A percentile compares a stretch with the other conserved stretches of the same genome.
phyloP scores from a whole-genome alignment of 2,113 vertebrate species.

The Ptychochromis oligacanthus region DNA sequence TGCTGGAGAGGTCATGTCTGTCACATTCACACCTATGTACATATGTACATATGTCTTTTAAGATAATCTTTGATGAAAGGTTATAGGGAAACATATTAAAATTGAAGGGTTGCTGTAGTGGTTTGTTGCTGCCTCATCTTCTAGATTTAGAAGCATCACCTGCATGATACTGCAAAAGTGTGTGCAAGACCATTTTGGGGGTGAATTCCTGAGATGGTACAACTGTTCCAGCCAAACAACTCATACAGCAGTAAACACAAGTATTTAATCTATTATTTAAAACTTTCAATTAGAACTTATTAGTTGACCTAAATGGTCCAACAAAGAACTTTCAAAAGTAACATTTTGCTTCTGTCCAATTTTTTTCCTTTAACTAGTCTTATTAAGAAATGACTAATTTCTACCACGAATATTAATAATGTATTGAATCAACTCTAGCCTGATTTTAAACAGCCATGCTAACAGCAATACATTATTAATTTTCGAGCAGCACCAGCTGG shows the following conservation, averaged over 20 bases:
- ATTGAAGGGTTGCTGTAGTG: too few species aligned
- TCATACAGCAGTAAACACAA: background rate
- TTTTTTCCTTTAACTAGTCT: background rate
- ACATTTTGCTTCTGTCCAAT: background rate
- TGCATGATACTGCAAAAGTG: too few species aligned
- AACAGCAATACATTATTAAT: too few species aligned
- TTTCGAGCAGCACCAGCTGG: background rate
- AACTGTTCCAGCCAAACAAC: background rate
- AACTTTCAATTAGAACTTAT: background rate
- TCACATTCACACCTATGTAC: too few species aligned
- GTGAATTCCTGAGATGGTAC: too few species aligned
- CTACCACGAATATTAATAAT: background rate
- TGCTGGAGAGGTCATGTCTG: too few species aligned
- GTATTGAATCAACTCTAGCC: background rate
- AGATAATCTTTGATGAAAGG: background rate
- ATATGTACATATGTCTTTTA: too few species aligned
- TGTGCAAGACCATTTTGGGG: too few species aligned
- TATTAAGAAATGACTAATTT: background rate
- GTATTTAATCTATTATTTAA: background rate
- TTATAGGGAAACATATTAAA: too few species aligned
- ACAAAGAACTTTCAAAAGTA: background rate
- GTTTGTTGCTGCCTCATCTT: too few species aligned
- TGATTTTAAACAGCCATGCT: rapidly evolving
- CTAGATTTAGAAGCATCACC: too few species aligned
- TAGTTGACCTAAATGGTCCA: background rate